Evolutionary conservation across 2,888 invertebrate species (phyloP).

Genomic region (Cyclophora punctaria): DNA sequence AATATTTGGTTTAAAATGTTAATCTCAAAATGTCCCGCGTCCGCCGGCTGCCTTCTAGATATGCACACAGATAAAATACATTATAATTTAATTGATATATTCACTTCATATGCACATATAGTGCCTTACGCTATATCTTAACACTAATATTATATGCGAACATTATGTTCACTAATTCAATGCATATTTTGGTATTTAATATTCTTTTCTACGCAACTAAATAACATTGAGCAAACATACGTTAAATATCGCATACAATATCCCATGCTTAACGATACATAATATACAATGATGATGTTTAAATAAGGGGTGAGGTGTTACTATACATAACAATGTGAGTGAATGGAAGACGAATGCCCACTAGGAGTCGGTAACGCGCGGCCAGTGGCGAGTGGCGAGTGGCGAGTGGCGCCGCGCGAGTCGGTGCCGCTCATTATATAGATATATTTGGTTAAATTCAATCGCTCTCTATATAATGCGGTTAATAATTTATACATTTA

Average conservation of each 20-base stretch:
- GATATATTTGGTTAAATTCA: too few species aligned
- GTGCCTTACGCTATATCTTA: conserved; percentile 6
- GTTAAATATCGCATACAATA: conserved; percentile 12
- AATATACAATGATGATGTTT: neutral
- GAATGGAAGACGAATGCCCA: conserved; percentile 64
- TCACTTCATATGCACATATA: conserved; percentile 10
- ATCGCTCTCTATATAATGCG: too few species aligned
- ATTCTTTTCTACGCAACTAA: conserved; percentile 51
- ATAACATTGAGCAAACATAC: conserved; percentile 61
- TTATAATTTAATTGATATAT: conserved; percentile 2
- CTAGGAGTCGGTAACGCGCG: conserved; percentile 52
- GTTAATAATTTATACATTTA: too few species aligned
- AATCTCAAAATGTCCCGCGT: too few species aligned
- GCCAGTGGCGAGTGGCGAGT: too few species aligned
- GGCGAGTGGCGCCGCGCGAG: too few species aligned
- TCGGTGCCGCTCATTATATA: too few species aligned
- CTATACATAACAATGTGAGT: conserved; percentile 66
- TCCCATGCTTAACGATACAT: neutral
- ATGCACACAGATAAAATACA: conserved; percentile 1
- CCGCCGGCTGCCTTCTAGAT: conserved; percentile 1
- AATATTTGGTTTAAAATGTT: too few species aligned
- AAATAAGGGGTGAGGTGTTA: conserved; percentile 20
- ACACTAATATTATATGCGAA: conserved; percentile 13
- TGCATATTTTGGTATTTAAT: conserved; percentile 50
- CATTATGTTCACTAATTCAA: conserved; percentile 24